phyloP scores from a whole-genome alignment of 2,113 vertebrate genomes.

The Cyanoderma ruficeps region DNA sequence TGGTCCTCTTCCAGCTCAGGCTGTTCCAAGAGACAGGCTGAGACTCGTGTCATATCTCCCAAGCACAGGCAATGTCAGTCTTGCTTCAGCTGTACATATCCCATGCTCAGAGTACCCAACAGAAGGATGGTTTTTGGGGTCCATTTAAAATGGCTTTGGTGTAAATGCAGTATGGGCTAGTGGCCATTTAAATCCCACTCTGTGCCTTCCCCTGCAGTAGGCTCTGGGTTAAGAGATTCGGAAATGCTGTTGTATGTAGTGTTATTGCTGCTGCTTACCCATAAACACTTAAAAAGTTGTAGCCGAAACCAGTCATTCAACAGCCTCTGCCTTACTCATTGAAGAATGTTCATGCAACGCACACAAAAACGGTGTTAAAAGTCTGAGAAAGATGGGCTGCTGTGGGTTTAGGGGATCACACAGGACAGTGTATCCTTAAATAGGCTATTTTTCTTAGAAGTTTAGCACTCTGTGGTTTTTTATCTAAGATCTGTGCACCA shows the following conservation, averaged over 20 bases:
- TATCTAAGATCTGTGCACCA: background rate
- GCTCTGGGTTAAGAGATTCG: background rate
- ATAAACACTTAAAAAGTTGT: background rate
- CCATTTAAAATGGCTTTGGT: background rate
- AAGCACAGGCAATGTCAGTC: background rate
- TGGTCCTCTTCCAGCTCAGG: background rate
- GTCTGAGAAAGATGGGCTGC: background rate
- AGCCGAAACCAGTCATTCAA: background rate
- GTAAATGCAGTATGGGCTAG: background rate
- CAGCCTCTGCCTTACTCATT: background rate
- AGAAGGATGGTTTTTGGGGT: background rate
- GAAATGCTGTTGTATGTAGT: background rate
- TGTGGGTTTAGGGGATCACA: background rate
- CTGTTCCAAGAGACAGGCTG: background rate
- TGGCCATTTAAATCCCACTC: background rate
- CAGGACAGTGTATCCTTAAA: background rate
- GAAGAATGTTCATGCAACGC: background rate
- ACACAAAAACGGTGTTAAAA: background rate
- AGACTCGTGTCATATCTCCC: too few relatives aligned
- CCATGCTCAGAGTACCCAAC: fast-evolving
- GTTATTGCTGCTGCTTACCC: background rate
- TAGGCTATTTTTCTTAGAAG: background rate
- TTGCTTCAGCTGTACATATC: background rate
- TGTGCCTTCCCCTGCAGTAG: background rate
- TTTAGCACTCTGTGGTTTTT: background rate